Evolutionary conservation across 1,140 invertebrate genomes (phyloP), one percentile per base, ranked within the genome.

Genomic region (Epicauta chinensis): DNA sequence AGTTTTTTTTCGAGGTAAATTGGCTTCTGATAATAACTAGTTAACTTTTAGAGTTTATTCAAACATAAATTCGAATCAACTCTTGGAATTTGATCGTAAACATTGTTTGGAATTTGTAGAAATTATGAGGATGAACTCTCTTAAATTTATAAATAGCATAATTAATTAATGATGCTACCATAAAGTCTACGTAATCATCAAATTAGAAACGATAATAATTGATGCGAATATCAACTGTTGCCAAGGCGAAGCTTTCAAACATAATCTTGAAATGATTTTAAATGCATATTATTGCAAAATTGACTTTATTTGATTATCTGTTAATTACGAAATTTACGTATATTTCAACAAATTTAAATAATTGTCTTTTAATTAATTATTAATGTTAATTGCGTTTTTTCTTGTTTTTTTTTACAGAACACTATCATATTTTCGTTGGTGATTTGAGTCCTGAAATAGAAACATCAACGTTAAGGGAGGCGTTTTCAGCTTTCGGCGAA

Each of bases 401-500:
- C n/a, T n/a, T n/a, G n/a, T n/a, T 55, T 59, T 66, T 59, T 51
- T 59, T 70, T 69, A 47, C 63, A 70, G 97, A 94, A 70, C 93
- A 97, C 74, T 92, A 95, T 76, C 96, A 99, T 77, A 97, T 99
- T 80, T 99, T 99, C 71, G 97, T 99, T 40, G 97, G 97, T 60
- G 97, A 99, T 77, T 79, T 99, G 38, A 98, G 95, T 73, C 93
- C 96, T 17, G 97, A 99, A 75, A 97, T 99, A 55, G 96, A 99
- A 75, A 97, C 94, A 47, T 91, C 97, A 70, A 92, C 93, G 39
- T 75, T 99, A 38, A 84, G 91, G 65, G 97, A 99, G 62, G 96
- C 97, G 11, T 99, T 99, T 71, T 85, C 89, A 55, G 92, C 93
- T 0, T 99, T 98, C 71, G 97, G 97, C 61, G 95, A 98, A 76